Conservation (phyloP, 2,888 invertebrate genomes). For the Aplocera efformata region DNA sequence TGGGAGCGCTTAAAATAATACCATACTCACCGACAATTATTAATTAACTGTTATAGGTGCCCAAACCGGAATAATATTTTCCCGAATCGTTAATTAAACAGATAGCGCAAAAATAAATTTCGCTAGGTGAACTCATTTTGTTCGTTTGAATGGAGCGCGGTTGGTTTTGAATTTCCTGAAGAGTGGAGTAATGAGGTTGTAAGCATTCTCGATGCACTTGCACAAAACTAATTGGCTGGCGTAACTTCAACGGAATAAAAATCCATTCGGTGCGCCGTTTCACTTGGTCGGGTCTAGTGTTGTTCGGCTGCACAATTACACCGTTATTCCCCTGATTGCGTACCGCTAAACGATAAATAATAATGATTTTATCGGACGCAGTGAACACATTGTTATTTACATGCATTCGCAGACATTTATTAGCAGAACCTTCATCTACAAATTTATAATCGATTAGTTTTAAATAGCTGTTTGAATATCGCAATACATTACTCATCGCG, state of each 20-base stretch:
- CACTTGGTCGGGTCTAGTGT: slow-evolving; percentile 39
- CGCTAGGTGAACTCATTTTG: slow-evolving; percentile 25
- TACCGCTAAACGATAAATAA: slow-evolving; percentile 7
- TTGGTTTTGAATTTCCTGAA: slow-evolving; percentile 44
- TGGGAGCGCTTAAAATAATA: no score
- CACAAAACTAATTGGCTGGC: slow-evolving; percentile 65
- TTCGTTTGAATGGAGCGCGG: slow-evolving; percentile 31
- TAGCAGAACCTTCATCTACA: no score
- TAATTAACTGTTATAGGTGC: not conserved
- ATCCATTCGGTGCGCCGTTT: slow-evolving; percentile 54
- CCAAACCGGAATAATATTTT: slow-evolving; percentile 1
- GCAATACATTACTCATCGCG: no score
- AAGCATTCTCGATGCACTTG: slow-evolving; percentile 64
- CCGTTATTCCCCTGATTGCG: slow-evolving; percentile 11
- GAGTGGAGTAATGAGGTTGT: slow-evolving; percentile 50
- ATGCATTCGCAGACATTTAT: not conserved
- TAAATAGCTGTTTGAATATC: no score
- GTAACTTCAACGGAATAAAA: slow-evolving; percentile 64
- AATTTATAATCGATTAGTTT: no score
- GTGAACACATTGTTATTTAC: slow-evolving; percentile 5
- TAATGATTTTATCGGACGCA: slow-evolving; percentile 18
- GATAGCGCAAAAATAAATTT: slow-evolving; percentile 17
- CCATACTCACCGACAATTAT: not conserved
- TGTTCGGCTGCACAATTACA: slow-evolving; percentile 28
- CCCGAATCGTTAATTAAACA: slow-evolving; percentile 13